These are phyloP conservation scores for Suillia variegata DNA, from an alignment of 2,888 invertebrate species.

Conservation along the genomic window DNA sequence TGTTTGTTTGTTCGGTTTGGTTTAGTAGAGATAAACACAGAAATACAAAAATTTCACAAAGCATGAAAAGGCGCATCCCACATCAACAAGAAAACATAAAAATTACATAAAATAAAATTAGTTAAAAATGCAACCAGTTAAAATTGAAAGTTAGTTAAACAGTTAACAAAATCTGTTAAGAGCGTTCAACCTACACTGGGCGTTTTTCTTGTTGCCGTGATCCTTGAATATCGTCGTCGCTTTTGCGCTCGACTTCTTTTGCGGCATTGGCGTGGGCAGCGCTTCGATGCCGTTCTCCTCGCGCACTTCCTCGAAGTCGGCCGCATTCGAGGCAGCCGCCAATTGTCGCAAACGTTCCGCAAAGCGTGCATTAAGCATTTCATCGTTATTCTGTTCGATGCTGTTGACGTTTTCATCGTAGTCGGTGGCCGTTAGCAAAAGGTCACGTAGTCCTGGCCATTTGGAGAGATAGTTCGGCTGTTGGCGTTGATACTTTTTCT, in stretches of 20 bases:
- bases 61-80: background rate
- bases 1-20: conserved; percentile 19
- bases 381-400: conserved; percentile 28
- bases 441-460: conserved; percentile 52
- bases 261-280: conserved; percentile 37
- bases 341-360: conserved; percentile 42
- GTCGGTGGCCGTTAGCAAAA: conserved; percentile 40
- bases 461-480: conserved; percentile 43
- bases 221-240: conserved; percentile 39
- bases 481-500: conserved; percentile 40
- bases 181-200: conserved; percentile 51
- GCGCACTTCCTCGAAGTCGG: conserved; percentile 29
- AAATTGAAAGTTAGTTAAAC: background rate
- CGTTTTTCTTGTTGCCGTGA: conserved; percentile 55
- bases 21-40: conserved; percentile 17
- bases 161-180: conserved; percentile 7
- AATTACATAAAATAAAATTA: conserved; percentile 30
- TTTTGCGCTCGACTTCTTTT: conserved; percentile 36
- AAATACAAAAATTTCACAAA: conserved; percentile 18
- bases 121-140: conserved; percentile 1
- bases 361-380: conserved; percentile 33
- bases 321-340: conserved; percentile 23
- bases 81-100: conserved; percentile 14
- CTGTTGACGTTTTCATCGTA: conserved; percentile 40
- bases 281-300: conserved; percentile 21